Conservation (phyloP, 2,888 invertebrate species). For the Beris chalybata region DNA sequence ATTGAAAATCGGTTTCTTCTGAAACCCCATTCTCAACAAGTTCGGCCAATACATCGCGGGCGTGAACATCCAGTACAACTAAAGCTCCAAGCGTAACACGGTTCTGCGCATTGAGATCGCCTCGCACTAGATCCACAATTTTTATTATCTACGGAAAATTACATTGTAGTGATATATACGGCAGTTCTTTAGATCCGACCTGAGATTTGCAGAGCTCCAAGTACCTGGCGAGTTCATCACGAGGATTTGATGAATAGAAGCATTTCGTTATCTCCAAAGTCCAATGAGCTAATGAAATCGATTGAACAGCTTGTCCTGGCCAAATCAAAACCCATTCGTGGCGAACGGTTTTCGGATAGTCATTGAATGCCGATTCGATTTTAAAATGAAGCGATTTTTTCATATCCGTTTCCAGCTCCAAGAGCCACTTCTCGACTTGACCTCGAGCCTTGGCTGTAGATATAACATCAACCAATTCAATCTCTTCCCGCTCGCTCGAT, state of each 20-base stretch:
- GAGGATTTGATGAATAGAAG: conserved; percentile 61
- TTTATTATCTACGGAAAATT: conserved; percentile 62
- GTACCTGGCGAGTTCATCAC: conserved; percentile 64
- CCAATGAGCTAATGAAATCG: conserved; percentile 86
- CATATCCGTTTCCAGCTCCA: conserved; percentile 86
- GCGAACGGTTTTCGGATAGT: conserved; percentile 67
- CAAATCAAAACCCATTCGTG: conserved; percentile 84
- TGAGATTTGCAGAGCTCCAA: conserved; percentile 73
- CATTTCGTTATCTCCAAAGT: conserved; percentile 84
- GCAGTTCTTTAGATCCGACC: conserved; percentile 39
- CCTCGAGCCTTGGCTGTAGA: conserved; percentile 85
- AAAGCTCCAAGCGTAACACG: conserved; percentile 88
- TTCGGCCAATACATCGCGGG: conserved; percentile 79
- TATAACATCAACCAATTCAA: conserved; percentile 73
- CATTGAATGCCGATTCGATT: conserved; percentile 69
- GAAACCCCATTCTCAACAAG: conserved; percentile 67
- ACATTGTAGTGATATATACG: neutral
- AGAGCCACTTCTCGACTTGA: conserved; percentile 95
- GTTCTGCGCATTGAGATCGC: conserved; percentile 82
- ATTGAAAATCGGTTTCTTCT: conserved; percentile 82
- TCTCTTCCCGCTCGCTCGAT: conserved; percentile 78
- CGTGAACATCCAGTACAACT: conserved; percentile 91
- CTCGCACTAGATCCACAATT: conserved; percentile 83
- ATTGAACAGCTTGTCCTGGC: conserved; percentile 90
- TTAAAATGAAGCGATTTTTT: conserved; percentile 80